Evolutionary conservation across 1,140 invertebrate species (phyloP).

Genomic region (Oncopeltus fasciatus): DNA sequence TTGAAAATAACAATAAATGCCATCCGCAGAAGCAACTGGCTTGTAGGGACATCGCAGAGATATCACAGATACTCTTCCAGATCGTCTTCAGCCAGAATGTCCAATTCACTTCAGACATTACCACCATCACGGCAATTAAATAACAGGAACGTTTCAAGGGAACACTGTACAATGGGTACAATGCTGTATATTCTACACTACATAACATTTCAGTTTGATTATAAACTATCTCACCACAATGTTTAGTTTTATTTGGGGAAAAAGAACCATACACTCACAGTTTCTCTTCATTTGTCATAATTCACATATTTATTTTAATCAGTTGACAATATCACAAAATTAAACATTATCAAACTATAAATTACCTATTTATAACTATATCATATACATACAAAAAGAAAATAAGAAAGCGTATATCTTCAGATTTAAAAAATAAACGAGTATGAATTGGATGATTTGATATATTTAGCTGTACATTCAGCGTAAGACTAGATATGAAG

Average conservation of each 20-base stretch:
- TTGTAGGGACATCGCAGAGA: background rate
- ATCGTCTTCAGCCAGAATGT: background rate
- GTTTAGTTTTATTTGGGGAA: background rate
- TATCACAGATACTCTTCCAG: slow-evolving; percentile 9
- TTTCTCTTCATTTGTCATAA: background rate
- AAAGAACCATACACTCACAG: slow-evolving; percentile 9
- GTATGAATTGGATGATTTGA: background rate
- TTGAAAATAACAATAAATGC: slow-evolving; percentile 6
- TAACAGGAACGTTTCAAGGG: slow-evolving; percentile 11
- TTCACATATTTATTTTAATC: background rate
- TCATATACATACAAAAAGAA: background rate
- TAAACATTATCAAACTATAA: background rate
- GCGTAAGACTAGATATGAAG: slow-evolving; percentile 14
- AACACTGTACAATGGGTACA: background rate
- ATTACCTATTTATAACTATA: background rate
- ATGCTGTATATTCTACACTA: background rate
- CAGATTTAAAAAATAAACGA: background rate
- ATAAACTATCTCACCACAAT: background rate
- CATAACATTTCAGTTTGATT: background rate
- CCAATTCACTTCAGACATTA: background rate
- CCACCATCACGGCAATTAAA: background rate
- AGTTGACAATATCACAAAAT: background rate
- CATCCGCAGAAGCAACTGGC: slow-evolving; percentile 3
- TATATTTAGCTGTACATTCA: background rate
- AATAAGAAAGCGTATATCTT: background rate